Evolutionary conservation across 1,140 invertebrate species (phyloP), one percentile per base, ranked within the genome.

Genomic region (Ips typographus): DNA sequence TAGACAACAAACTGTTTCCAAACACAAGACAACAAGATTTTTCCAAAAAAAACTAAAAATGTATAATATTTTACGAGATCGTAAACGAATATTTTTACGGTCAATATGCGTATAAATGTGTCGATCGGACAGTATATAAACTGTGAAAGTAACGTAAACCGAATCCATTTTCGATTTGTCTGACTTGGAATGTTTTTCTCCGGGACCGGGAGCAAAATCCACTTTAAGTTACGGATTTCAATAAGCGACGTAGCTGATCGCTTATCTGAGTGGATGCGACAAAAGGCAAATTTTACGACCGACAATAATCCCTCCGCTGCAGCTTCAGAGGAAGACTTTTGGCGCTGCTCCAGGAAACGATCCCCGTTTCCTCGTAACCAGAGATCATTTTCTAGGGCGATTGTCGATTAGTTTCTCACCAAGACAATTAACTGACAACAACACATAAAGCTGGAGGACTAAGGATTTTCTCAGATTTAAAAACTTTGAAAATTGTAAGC

Each of bases 221-320:
- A 22, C 22, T 22, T 22, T 22, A 49, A 49, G 7, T 49, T 49
- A 49, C 44, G 6, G 44, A 49, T 49, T 49, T 49, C 44, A 49
- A 49, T 49, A 49, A 49, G 44, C 44, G 44, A 49, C 44, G 44
- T 49, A 6, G 44, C 44, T 49, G 44, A 49, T 49, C 44, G 44
- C 44, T 49, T 49, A 58, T 40, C 38, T 40, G 4, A 58, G 56
- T 40, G 40, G 38, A 58, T 58, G 56, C 38, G 56, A 58, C 56
- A 58, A 58, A 41, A 40, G 36, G 56, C 36, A 58, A 58, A 58
- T 58, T 58, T 58, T 7, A 40, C 56, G 56, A 58, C 40, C 38
- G 56, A 58, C 56, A 58, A 58, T 58, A 58, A 58, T 58, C 39
- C 56, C 4, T 6, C 39, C 41, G 56, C 56, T 40, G 51, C 39